phyloP scores from a whole-genome alignment of 2,797 vertebrate genomes.

The Paratrypauchen microcephalus region DNA sequence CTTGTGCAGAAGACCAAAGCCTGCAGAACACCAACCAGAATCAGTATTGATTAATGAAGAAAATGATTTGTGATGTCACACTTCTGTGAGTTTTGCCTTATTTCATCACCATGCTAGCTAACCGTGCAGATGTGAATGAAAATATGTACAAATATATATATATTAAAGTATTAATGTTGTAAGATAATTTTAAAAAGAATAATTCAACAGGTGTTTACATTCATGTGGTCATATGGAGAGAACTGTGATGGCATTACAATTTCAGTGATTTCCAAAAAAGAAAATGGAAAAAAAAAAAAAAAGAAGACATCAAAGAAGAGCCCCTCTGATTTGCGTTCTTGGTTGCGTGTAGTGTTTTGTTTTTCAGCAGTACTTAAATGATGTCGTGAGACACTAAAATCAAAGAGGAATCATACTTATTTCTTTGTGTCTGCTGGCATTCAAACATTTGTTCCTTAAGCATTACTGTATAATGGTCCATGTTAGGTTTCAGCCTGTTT shows the following conservation, averaged over 20 bases:
- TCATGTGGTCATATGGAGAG: conserved; percentile 89
- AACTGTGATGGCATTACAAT: conserved; percentile 86
- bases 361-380: conserved; percentile 87
- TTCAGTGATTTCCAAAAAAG: conserved; percentile 86
- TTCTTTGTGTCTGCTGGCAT: conserved; percentile 80
- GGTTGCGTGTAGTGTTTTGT: conserved; percentile 85
- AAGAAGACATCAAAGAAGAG: conserved; percentile 57
- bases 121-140: conserved; percentile 88
- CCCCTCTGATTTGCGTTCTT: conserved; percentile 85
- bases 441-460: conserved; percentile 82
- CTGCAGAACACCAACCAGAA: conserved; percentile 78
- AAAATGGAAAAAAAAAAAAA: conserved; percentile 58
- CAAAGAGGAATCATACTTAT: conserved; percentile 87
- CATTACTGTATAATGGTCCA: conserved; percentile 83
- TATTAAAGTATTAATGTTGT: conserved; percentile 91
- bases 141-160: conserved; percentile 84
- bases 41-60: conserved; percentile 92
- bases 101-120: conserved; percentile 88
- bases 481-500: conserved; percentile 58
- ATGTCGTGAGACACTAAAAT: conserved; percentile 99
- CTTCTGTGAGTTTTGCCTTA: conserved; percentile 93
- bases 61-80: conserved; percentile 80
- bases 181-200: conserved; percentile 77
- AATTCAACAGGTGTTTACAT: conserved; percentile 95
- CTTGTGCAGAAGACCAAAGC: conserved; percentile 87